Base-by-base conservation (phyloP, 2,113 vertebrate species). In the Sprattus sprattus region DNA sequence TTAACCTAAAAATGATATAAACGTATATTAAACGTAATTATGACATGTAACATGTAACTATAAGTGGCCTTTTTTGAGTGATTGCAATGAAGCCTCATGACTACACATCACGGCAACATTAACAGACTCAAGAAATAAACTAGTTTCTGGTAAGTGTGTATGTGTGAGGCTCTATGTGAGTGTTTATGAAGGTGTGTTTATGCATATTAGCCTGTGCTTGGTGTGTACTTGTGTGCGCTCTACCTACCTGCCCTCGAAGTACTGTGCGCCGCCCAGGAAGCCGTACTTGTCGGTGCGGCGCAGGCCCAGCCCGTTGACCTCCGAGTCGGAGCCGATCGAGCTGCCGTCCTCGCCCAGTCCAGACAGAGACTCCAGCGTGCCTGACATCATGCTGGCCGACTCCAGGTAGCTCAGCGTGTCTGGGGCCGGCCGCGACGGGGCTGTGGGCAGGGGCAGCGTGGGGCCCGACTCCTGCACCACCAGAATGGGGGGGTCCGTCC, bases 281-380 rank as follows among this genome's bases (percentile, higher is more conserved):
- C 97, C 97, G 32, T 98, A 98, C 89, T 97, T 98, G 93, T 98
- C 97, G 2, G 96, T 97, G 91, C 95, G 96, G 81, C 94, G 95
- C 81, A 95, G 88, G 1, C 94, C 84, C 84, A 95, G 84, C 46
- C 96, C 97, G 10, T 97, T 97, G 90, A 96, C 93, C 91, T 98
- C 97, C 0, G 97, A 98, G 91, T 98, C 97, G 0, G 97, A 98
- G 45, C 96, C 97, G 85, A 97, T 0, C 0, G 97, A 98, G 93
- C 97, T 98, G 82, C 92, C 93, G 54, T 98, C 97, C 49, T 98
- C 97, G 16, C 95, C 95, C 54, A 96, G 86, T 0, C 95, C 92
- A 0, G 94, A 93, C 86, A 98, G 93, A 4, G 97, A 97, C 91
- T 98, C 97, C 93, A 96, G 67, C 0, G 97, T 98, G 67, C 97